phyloP scores from a whole-genome alignment of 2,797 vertebrate species.

The Danionella dracula region DNA sequence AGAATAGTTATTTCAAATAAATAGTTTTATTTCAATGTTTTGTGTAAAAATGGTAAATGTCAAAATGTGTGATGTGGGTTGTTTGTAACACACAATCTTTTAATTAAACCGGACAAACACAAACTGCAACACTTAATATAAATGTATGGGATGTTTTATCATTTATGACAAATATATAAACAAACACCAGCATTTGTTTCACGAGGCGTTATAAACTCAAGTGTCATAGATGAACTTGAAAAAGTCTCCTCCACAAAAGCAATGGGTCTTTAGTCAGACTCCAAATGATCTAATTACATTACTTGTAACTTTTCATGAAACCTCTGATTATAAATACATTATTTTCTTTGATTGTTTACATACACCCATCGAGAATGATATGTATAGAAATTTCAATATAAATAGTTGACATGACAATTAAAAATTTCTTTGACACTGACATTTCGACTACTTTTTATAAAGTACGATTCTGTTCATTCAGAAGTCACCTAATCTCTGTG shows the following conservation, averaged over 20 bases:
- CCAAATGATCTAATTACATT: not conserved
- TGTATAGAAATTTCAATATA: not conserved
- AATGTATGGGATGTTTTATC: not conserved
- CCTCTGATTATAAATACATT: not conserved
- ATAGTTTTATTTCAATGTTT: too few species aligned
- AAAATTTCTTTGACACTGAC: constrained; percentile 4
- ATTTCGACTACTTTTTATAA: not conserved
- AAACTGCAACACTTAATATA: not conserved
- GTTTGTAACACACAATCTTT: too few species aligned
- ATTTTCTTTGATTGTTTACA: not conserved
- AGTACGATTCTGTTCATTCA: not conserved
- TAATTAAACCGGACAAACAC: not conserved
- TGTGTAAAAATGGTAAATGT: too few species aligned
- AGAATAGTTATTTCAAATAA: too few species aligned
- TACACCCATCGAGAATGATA: not conserved
- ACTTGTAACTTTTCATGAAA: not conserved
- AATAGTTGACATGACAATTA: constrained; percentile 8
- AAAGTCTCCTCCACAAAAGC: too few species aligned
- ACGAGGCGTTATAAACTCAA: not conserved
- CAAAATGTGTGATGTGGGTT: too few species aligned
- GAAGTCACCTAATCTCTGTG: not conserved
- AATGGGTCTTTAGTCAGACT: too few species aligned
- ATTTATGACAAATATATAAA: constrained; percentile 10
- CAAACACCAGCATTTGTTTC: not conserved
- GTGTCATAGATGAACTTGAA: not conserved